Evolutionary conservation across 1,140 invertebrate genomes (phyloP).

Genomic region (Micrasema longulum): DNA sequence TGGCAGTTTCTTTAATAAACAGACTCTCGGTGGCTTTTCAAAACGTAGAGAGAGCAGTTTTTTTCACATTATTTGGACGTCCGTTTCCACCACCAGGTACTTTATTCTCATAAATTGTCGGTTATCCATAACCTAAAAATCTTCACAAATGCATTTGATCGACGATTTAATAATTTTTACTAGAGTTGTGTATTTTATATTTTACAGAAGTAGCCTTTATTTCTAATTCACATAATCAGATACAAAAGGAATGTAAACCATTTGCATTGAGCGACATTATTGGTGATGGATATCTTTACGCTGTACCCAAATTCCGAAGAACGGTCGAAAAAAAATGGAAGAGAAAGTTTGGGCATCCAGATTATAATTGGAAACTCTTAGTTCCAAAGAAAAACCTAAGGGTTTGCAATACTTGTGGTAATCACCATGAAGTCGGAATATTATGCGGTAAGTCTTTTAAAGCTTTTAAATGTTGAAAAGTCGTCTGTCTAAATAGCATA

Average conservation of each 20-base stretch:
- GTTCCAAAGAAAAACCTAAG: slow-evolving; percentile 80
- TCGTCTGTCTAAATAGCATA: too few species aligned
- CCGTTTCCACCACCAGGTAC: slow-evolving; percentile 52
- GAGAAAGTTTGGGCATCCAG: slow-evolving; percentile 76
- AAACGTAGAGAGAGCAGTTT: slow-evolving; percentile 25
- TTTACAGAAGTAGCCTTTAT: slow-evolving; percentile 19
- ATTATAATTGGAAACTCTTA: slow-evolving; percentile 76
- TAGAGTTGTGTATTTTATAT: not conserved
- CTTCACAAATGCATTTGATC: too few species aligned
- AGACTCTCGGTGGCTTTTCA: slow-evolving; percentile 24
- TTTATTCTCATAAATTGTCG: slow-evolving; percentile 54
- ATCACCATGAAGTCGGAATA: slow-evolving; percentile 79
- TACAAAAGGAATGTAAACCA: not conserved
- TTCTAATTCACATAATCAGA: slow-evolving; percentile 8
- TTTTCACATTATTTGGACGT: slow-evolving; percentile 45
- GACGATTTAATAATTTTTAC: not conserved
- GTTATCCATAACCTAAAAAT: slow-evolving; percentile 33
- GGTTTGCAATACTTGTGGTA: slow-evolving; percentile 83
- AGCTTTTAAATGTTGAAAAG: not conserved
- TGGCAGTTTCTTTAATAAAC: slow-evolving; percentile 28
- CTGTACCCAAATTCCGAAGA: slow-evolving; percentile 82
- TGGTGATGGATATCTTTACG: slow-evolving; percentile 82
- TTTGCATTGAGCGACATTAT: slow-evolving; percentile 71
- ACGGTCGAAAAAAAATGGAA: slow-evolving; percentile 78
- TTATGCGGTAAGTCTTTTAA: slow-evolving; percentile 78